Percentiles rank a stretch among this genome's conserved stretches.
Evolutionary conservation across 2,888 invertebrate species (phyloP).

Genomic region (Rhopalosiphum nymphaeae): DNA sequence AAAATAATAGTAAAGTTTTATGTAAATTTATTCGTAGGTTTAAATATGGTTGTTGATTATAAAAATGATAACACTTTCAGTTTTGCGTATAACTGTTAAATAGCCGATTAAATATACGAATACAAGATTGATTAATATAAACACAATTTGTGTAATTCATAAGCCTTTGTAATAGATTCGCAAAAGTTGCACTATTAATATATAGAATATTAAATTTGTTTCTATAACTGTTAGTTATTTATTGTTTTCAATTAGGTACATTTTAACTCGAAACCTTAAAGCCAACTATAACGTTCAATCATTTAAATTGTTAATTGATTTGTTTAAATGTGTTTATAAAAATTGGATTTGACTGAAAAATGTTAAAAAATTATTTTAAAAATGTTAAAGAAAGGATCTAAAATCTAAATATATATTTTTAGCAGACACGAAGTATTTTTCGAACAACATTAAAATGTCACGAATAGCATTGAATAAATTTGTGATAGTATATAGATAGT

Average conservation of each 20-base stretch:
- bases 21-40: neutral
- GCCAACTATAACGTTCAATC: neutral
- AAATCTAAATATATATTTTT: constrained; percentile 32
- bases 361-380: neutral
- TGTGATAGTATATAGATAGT: neutral
- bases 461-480: neutral
- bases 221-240: neutral
- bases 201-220: neutral
- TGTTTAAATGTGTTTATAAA: neutral
- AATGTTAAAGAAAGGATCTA: neutral
- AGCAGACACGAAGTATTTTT: neutral
- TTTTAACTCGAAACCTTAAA: neutral
- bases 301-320: neutral
- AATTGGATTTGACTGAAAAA: neutral
- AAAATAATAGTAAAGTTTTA: neutral
- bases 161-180: neutral
- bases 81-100: neutral
- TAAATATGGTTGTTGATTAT: neutral
- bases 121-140: neutral
- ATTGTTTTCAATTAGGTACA: neutral
- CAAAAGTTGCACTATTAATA: neutral
- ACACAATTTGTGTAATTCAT: neutral
- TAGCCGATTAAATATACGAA: neutral
- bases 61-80: neutral
- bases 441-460: neutral